These are phyloP conservation scores for Rhineura floridana DNA, from an alignment of 2,113 vertebrate species.

Conservation along the genomic window DNA sequence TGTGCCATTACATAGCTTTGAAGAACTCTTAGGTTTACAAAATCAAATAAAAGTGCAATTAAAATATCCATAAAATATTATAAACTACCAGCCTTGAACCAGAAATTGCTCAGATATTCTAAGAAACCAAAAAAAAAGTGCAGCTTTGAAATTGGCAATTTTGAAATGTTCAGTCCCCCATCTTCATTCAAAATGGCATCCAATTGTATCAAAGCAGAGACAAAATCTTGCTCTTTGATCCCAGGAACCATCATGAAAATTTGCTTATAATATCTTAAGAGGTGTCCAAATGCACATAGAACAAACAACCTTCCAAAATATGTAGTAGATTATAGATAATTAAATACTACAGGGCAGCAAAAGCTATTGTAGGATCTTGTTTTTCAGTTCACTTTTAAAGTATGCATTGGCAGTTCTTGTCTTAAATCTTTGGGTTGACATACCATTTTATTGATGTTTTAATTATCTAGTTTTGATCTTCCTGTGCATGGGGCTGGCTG, in stretches of 20 bases:
- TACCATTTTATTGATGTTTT: not conserved
- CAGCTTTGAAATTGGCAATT: no score
- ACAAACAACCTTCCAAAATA: no score
- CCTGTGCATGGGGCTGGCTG: not conserved
- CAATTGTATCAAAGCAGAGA: no score
- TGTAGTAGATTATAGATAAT: no score
- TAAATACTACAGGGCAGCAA: not conserved
- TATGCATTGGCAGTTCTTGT: not conserved
- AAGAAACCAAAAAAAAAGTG: not conserved
- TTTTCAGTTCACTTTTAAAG: not conserved
- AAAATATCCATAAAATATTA: not conserved
- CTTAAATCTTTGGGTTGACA: not conserved
- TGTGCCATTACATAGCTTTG: not conserved
- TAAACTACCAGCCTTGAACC: not conserved
- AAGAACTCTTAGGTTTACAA: not conserved
- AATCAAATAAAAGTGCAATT: not conserved
- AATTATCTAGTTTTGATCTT: not conserved
- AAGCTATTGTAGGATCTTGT: not conserved
- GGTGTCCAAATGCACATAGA: no score
- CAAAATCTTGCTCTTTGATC: no score
- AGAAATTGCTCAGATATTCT: not conserved
- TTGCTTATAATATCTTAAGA: no score
- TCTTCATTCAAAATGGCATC: no score
- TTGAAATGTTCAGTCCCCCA: no score
- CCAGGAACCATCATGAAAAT: no score